These are phyloP conservation scores for Clarias fuscus DNA, from an alignment of 2,797 vertebrate species.

Conservation along the genomic window DNA sequence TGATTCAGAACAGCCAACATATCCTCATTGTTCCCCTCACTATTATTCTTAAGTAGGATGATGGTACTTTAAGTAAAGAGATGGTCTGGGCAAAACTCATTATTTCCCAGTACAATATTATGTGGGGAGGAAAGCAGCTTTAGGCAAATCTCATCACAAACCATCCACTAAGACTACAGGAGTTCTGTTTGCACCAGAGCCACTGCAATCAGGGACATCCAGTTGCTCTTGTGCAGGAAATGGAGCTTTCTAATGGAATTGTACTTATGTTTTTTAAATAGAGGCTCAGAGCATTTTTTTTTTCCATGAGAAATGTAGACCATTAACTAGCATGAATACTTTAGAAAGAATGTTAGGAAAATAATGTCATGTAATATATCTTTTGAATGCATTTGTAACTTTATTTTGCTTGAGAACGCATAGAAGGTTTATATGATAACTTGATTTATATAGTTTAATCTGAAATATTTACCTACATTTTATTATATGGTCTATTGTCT, in stretches of 20 bases:
- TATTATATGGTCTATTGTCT: not conserved
- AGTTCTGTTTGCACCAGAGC: not conserved
- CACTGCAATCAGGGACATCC: constrained; percentile 4
- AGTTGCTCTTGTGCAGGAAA: not conserved
- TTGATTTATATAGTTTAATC: not conserved
- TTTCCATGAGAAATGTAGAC: not conserved
- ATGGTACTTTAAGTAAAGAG: not conserved
- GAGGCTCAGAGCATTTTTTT: not conserved
- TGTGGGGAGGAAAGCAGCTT: constrained; percentile 9
- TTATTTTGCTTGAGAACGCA: constrained; percentile 4
- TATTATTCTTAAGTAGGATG: not conserved
- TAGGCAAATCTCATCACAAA: constrained; percentile 21
- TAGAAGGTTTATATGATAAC: not conserved
- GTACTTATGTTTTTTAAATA: constrained; percentile 25
- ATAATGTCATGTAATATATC: not conserved
- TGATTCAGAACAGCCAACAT: not conserved
- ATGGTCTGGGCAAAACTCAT: not conserved
- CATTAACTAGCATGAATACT: not conserved
- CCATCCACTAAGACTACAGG: not conserved
- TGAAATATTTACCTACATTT: not conserved
- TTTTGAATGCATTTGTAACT: not conserved
- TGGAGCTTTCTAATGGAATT: constrained; percentile 16
- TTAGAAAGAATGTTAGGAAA: not conserved
- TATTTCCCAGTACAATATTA: not conserved
- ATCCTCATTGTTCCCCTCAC: not conserved